A percentile compares a stretch with the other conserved stretches of the same genome.
phyloP scores from a whole-genome alignment of 1,140 invertebrate species.

The Microplitis mediator region DNA sequence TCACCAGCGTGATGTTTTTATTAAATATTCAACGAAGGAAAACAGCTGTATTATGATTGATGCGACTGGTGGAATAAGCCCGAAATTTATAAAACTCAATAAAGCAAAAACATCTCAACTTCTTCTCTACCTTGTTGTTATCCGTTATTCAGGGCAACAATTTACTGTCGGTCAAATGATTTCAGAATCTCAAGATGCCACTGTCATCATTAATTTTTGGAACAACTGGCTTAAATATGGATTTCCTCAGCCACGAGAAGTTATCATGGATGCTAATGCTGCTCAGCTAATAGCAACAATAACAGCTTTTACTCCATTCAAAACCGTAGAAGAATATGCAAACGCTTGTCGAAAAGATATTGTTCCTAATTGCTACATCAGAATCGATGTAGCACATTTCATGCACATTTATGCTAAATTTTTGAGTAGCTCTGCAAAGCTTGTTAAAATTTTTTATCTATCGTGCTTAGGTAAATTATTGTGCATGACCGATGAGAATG shows the following conservation, averaged over 20 bases:
- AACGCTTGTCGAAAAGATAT: not conserved
- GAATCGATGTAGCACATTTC: slow-evolving; percentile 31
- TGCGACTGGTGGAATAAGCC: not conserved
- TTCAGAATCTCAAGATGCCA: not conserved
- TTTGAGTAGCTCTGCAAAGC: not conserved
- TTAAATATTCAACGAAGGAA: not conserved
- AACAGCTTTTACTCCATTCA: slow-evolving; percentile 20
- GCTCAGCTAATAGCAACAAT: slow-evolving; percentile 20
- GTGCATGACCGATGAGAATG: not conserved
- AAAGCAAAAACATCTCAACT: not conserved
- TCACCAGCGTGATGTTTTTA: not conserved
- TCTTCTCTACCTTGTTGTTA: not conserved
- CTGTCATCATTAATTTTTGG: not conserved
- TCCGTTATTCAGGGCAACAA: not conserved
- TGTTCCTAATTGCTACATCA: slow-evolving; percentile 20
- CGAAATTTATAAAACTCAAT: not conserved
- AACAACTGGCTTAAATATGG: not conserved
- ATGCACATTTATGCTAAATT: slow-evolving; percentile 28
- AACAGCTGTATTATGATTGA: not conserved
- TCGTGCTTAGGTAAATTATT: slow-evolving; percentile 22
- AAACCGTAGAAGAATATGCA: slow-evolving; percentile 23
- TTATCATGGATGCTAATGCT: slow-evolving; percentile 16
- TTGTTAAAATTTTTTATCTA: slow-evolving; percentile 28
- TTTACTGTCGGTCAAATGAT: slow-evolving; percentile 7
- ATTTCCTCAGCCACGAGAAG: slow-evolving; percentile 9